Conservation (phyloP, 2,797 vertebrate species). For the Myiothlypis coronata region DNA sequence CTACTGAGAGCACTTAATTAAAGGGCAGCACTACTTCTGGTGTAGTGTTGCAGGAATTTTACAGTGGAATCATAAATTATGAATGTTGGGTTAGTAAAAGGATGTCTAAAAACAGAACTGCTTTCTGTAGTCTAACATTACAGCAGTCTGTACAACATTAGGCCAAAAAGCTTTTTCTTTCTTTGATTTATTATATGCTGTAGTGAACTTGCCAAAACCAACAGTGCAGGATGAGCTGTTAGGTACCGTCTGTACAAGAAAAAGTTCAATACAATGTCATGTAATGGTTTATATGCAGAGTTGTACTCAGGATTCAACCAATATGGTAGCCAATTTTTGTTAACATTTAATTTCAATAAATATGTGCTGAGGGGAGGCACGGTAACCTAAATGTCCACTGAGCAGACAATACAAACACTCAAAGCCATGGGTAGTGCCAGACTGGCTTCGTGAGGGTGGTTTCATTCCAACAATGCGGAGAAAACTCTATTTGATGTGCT, state of each 20-base stretch:
- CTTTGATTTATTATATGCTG: conserved; percentile 89
- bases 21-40: conserved; percentile 77
- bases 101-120: conserved; percentile 82
- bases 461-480: background rate
- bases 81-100: conserved; percentile 78
- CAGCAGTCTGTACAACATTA: conserved; percentile 77
- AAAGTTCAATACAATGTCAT: conserved; percentile 77
- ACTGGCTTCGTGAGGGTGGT: background rate
- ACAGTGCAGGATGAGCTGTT: conserved; percentile 85
- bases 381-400: background rate
- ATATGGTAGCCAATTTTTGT: conserved; percentile 39
- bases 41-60: conserved; percentile 80
- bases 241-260: conserved; percentile 78
- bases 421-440: background rate
- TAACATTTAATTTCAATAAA: conserved; percentile 26
- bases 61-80: conserved; percentile 83
- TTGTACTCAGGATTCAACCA: conserved; percentile 47
- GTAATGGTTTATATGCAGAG: conserved; percentile 59
- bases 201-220: conserved; percentile 88
- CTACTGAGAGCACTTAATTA: conserved; percentile 81
- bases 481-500: conserved; percentile 11
- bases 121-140: conserved; percentile 80
- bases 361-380: background rate
- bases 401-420: background rate
- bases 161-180: conserved; percentile 82